Conservation (phyloP, 1,140 invertebrate species). For the Drosophila elegans region DNA sequence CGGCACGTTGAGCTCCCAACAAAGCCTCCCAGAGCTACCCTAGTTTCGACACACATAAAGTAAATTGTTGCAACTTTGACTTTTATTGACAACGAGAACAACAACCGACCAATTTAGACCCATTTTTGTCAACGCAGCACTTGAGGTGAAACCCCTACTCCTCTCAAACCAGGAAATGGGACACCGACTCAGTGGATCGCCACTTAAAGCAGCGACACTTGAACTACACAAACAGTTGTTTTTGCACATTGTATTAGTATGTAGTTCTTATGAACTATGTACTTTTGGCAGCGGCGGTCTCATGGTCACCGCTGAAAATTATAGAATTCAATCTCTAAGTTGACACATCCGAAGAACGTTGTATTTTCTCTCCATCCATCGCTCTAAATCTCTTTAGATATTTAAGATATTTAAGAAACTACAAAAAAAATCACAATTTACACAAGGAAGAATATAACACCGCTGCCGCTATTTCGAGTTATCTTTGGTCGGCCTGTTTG, state of each 20-base stretch:
- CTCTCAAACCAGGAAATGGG: background rate
- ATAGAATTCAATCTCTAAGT: background rate
- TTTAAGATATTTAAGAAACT: too few species aligned
- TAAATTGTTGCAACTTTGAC: slow-evolving; percentile 1
- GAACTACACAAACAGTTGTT: background rate
- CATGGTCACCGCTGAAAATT: background rate
- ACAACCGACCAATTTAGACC: slow-evolving; percentile 1
- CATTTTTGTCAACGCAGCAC: slow-evolving; percentile 4
- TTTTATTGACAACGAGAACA: background rate
- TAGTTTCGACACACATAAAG: background rate
- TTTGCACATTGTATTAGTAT: background rate
- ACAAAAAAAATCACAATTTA: too few species aligned
- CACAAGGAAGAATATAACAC: too few species aligned
- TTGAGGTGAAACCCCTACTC: background rate
- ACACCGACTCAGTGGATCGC: background rate
- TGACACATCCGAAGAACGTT: background rate
- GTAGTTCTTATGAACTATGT: background rate
- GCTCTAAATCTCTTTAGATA: background rate
- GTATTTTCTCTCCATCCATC: background rate
- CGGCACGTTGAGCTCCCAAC: background rate
- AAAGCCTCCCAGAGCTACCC: background rate
- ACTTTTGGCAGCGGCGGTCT: slow-evolving; percentile 5
- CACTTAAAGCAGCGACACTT: background rate
- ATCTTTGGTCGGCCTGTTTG: too few species aligned
- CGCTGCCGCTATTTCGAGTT: too few species aligned